These are phyloP conservation scores for Lepidocyrtoides sp. DNA, from an alignment of 2,888 invertebrate genomes.

Conservation along the genomic window DNA sequence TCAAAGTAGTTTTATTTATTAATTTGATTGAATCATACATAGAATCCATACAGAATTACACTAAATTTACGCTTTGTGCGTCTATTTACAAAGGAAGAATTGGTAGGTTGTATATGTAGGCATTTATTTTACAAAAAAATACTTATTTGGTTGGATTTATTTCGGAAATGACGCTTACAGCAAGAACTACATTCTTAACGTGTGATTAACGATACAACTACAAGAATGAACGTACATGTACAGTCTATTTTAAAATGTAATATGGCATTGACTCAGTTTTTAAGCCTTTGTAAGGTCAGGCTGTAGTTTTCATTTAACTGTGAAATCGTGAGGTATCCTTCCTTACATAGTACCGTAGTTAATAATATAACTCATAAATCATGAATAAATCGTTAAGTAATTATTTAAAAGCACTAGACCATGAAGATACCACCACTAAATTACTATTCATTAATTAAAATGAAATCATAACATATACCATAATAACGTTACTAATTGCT, in stretches of 20 bases:
- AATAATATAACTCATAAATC: background rate
- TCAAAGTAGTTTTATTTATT: no score
- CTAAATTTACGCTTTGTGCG: no score
- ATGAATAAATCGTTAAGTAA: background rate
- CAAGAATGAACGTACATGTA: background rate
- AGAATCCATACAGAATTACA: no score
- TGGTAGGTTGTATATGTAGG: no score
- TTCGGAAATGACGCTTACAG: no score
- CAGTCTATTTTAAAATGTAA: background rate
- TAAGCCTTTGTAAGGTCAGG: conserved; percentile 62
- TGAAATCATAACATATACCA: background rate
- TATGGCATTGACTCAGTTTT: conserved; percentile 78
- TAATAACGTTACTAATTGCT: no score
- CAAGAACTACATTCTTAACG: no score
- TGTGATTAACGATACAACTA: background rate
- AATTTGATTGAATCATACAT: no score
- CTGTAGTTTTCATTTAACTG: background rate
- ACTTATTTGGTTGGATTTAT: no score
- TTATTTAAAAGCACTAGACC: background rate
- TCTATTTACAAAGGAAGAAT: no score
- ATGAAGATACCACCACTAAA: background rate
- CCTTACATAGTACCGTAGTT: background rate
- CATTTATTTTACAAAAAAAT: no score
- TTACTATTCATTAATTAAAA: conserved; percentile 30
- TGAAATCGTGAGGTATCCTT: background rate